Evolutionary conservation across 2,797 vertebrate species (phyloP).

Genomic region (Toxotes lorentzi): DNA sequence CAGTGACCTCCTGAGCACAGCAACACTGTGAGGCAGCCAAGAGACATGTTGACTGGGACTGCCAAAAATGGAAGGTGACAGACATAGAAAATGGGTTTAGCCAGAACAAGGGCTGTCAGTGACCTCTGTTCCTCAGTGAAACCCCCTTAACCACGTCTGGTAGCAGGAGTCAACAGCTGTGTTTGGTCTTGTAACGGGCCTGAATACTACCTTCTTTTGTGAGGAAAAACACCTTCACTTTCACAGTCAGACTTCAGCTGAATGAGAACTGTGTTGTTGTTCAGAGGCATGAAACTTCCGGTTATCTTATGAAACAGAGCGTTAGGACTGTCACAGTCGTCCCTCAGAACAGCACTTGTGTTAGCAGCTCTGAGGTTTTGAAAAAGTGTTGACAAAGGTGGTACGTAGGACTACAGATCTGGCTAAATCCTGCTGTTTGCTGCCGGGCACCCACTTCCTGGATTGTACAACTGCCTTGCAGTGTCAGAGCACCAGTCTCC

Average conservation of each 20-base stretch:
- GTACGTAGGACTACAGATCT: not conserved
- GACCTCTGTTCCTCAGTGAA: conserved; percentile 34
- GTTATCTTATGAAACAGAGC: conserved; percentile 7
- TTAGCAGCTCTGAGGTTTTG: not conserved
- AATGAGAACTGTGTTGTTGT: not conserved
- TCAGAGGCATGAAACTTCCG: conserved; percentile 6
- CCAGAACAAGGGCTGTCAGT: conserved; percentile 14
- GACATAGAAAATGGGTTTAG: conserved; percentile 29
- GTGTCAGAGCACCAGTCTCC: not conserved
- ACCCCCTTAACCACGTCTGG: conserved; percentile 20
- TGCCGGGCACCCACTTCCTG: not conserved
- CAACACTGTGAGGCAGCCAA: conserved; percentile 29
- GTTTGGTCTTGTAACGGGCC: conserved; percentile 21
- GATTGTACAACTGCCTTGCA: not conserved
- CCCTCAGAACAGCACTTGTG: not conserved
- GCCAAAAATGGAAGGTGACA: conserved; percentile 48
- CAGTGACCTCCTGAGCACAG: conserved; percentile 29
- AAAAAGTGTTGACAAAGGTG: conserved; percentile 4
- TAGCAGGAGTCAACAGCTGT: conserved; percentile 22
- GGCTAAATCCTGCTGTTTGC: not conserved
- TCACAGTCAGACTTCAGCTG: conserved; percentile 7
- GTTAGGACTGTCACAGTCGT: conserved; percentile 1
- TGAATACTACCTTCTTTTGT: conserved; percentile 19
- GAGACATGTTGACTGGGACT: conserved; percentile 21
- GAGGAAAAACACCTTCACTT: conserved; percentile 6